Evolutionary conservation across 2,113 vertebrate species (phyloP).

Genomic region (Phylloscopus trochiloides): DNA sequence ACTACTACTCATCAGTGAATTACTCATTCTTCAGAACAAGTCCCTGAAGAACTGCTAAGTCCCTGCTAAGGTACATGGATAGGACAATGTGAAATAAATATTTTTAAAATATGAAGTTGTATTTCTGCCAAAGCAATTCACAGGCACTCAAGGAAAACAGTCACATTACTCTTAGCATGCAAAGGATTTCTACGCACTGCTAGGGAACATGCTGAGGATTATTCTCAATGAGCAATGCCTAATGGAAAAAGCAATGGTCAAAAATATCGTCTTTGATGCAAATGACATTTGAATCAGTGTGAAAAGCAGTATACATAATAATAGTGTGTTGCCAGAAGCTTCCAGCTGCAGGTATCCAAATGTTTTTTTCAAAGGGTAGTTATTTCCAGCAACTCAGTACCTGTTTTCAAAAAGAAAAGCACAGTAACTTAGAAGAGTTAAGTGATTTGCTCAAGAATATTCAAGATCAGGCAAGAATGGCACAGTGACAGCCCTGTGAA

Average conservation of each 20-base stretch:
- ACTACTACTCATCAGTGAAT: not conserved
- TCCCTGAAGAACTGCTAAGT: not conserved
- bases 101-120: slow-evolving; percentile 1
- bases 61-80: not conserved
- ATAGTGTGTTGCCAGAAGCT: not conserved
- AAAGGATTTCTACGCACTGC: not conserved
- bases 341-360: not conserved
- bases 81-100: slow-evolving; percentile 15
- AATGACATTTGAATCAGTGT: not conserved
- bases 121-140: slow-evolving; percentile 30
- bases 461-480: not conserved
- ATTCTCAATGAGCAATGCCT: not conserved
- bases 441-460: not conserved
- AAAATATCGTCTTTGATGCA: not conserved
- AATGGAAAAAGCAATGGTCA: not conserved
- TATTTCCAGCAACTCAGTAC: not conserved
- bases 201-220: not conserved
- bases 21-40: not conserved
- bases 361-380: not conserved
- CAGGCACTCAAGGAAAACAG: not conserved
- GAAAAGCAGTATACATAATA: not conserved
- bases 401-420: not conserved
- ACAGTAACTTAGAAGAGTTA: not conserved
- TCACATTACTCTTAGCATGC: not conserved
- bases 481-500: not conserved